phyloP scores from a whole-genome alignment of 1,140 invertebrate genomes.

The Sarcophaga bullata region DNA sequence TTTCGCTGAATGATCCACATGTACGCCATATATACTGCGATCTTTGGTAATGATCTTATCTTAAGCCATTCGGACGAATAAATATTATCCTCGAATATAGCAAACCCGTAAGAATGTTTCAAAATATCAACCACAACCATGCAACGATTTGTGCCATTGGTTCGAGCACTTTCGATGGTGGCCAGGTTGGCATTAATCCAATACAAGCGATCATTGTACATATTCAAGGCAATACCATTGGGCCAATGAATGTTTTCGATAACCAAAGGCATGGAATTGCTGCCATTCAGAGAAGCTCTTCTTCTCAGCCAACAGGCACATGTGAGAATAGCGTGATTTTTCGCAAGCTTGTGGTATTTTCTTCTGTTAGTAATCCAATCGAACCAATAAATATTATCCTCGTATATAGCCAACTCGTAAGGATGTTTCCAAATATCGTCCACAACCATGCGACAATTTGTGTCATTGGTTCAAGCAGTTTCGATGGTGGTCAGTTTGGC shows the following conservation, averaged over 20 bases:
- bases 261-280: no score
- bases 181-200: slow-evolving; percentile 81
- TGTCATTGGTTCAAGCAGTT: slow-evolving; percentile 80
- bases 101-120: slow-evolving; percentile 83
- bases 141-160: slow-evolving; percentile 78
- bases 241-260: slow-evolving; percentile 81
- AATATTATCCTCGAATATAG: slow-evolving; percentile 86
- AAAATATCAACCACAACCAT: slow-evolving; percentile 70
- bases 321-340: no score
- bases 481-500: slow-evolving; percentile 78
- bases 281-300: no score
- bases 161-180: slow-evolving; percentile 78
- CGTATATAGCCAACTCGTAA: slow-evolving; percentile 86
- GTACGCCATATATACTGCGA: slow-evolving; percentile 71
- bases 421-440: slow-evolving; percentile 76
- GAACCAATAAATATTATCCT: slow-evolving; percentile 88
- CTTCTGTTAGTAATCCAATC: slow-evolving; percentile 76
- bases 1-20: slow-evolving; percentile 76
- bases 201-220: slow-evolving; percentile 79
- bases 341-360: no score
- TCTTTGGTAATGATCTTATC: slow-evolving; percentile 67
- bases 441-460: slow-evolving; percentile 72
- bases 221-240: slow-evolving; percentile 89
- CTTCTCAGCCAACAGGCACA: no score
- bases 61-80: slow-evolving; percentile 87